A percentile compares a stretch with the other conserved stretches of the same genome.
phyloP scores from a whole-genome alignment of 2,888 invertebrate species.

The Herminia tarsipennalis region DNA sequence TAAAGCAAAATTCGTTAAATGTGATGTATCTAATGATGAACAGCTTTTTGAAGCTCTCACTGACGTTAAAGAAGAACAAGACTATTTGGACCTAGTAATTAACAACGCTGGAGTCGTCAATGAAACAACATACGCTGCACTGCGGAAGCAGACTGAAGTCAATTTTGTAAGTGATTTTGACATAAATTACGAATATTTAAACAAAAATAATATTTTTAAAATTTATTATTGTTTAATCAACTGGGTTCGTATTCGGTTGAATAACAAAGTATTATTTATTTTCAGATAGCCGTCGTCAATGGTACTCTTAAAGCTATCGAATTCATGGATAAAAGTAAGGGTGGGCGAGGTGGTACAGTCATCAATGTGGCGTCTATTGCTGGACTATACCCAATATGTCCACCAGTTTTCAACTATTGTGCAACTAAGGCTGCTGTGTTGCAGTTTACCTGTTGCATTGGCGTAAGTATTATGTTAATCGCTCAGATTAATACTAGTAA shows the following conservation, averaged over 20 bases:
- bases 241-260: background rate
- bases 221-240: no score
- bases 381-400: slow-evolving; percentile 28
- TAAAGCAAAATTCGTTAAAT: slow-evolving; percentile 48
- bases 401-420: slow-evolving; percentile 35
- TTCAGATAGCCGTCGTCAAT: slow-evolving; percentile 46
- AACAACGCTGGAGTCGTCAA: slow-evolving; percentile 56
- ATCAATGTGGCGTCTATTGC: slow-evolving; percentile 49
- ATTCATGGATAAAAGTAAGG: slow-evolving; percentile 44
- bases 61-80: slow-evolving; percentile 30
- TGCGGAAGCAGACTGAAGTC: slow-evolving; percentile 44
- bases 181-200: background rate
- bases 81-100: slow-evolving; percentile 48
- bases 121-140: slow-evolving; percentile 29
- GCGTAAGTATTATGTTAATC: slow-evolving; percentile 39
- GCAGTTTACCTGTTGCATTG: slow-evolving; percentile 49
- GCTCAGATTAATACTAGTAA: no score
- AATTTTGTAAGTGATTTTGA: slow-evolving; percentile 48
- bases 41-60: slow-evolving; percentile 42
- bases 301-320: slow-evolving; percentile 47
- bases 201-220: background rate
- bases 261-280: background rate
- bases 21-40: slow-evolving; percentile 52
- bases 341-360: slow-evolving; percentile 49
- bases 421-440: slow-evolving; percentile 50